These are phyloP conservation scores for Parazoanthus swiftii DNA, from an alignment of 92 coral and sea anemone genomes.

Conservation along the genomic window DNA sequence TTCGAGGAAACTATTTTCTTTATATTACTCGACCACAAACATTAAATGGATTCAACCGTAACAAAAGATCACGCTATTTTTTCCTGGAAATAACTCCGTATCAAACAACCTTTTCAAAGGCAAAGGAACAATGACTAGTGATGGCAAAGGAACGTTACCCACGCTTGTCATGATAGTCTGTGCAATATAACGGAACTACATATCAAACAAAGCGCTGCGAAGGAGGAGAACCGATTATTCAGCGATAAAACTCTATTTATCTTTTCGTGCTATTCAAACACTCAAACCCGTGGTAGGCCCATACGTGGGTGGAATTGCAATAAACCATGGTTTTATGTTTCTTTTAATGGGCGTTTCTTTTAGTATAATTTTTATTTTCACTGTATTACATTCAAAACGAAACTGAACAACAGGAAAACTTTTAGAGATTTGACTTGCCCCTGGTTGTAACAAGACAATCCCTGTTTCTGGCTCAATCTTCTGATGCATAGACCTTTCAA, in stretches of 20 bases:
- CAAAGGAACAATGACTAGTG: not conserved
- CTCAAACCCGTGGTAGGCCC: not conserved
- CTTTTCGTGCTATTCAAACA: not conserved
- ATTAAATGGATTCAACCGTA: not conserved
- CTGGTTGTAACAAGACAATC: not conserved
- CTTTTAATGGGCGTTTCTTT: not conserved
- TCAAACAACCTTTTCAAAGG: not conserved
- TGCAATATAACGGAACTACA: not conserved
- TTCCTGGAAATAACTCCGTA: not conserved
- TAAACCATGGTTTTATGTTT: too few species aligned
- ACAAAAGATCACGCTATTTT: not conserved
- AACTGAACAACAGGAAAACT: not conserved
- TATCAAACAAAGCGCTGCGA: not conserved
- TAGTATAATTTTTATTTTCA: not conserved
- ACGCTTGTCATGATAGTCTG: not conserved
- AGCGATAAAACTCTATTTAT: not conserved
- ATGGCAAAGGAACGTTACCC: not conserved
- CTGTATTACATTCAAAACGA: not conserved
- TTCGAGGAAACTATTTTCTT: not conserved
- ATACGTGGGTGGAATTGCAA: not conserved
- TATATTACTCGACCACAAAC: slow-evolving; percentile 4
- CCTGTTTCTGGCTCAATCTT: not conserved
- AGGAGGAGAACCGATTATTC: slow-evolving; percentile 1
- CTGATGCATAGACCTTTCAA: too few species aligned
- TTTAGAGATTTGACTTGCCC: not conserved